These are phyloP conservation scores for Bradypus variegatus DNA, from an alignment of 2,797 vertebrate genomes.

Conservation along the genomic window DNA sequence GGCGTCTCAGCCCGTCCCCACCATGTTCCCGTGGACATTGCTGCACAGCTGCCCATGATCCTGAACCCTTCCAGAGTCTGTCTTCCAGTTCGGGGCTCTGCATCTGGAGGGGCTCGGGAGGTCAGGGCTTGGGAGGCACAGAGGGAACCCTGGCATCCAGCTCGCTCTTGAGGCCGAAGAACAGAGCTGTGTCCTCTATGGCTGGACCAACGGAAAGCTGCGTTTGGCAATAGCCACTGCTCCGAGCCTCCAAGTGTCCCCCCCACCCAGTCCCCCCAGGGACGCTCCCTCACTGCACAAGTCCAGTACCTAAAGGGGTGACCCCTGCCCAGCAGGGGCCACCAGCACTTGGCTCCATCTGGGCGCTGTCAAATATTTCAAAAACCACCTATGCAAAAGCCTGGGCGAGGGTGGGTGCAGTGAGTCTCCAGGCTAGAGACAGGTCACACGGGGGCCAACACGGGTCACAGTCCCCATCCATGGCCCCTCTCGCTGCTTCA, in stretches of 20 bases:
- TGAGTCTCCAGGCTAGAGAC: background rate
- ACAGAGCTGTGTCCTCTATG: background rate
- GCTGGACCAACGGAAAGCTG: background rate
- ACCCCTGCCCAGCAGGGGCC: background rate
- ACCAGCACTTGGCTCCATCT: rapidly evolving
- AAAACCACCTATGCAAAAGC: background rate
- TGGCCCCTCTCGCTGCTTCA: background rate
- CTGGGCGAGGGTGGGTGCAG: rapidly evolving
- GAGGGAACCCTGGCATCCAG: background rate
- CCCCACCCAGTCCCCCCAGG: background rate
- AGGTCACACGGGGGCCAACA: background rate
- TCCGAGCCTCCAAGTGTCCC: background rate
- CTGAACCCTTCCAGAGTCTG: constrained; percentile 4
- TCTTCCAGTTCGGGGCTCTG: background rate
- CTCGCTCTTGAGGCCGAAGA: too few relatives aligned
- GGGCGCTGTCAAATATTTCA: background rate
- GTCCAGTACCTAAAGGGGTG: background rate
- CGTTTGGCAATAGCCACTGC: background rate
- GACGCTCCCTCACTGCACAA: background rate
- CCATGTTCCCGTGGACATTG: background rate
- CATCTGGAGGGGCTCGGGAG: background rate
- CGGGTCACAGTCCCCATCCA: background rate
- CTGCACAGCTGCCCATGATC: rapidly evolving
- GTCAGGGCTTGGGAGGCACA: background rate
- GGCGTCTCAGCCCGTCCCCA: constrained; percentile 8